Conservation (phyloP, 2,888 invertebrate genomes). For the Lacanobia wlatinum region DNA sequence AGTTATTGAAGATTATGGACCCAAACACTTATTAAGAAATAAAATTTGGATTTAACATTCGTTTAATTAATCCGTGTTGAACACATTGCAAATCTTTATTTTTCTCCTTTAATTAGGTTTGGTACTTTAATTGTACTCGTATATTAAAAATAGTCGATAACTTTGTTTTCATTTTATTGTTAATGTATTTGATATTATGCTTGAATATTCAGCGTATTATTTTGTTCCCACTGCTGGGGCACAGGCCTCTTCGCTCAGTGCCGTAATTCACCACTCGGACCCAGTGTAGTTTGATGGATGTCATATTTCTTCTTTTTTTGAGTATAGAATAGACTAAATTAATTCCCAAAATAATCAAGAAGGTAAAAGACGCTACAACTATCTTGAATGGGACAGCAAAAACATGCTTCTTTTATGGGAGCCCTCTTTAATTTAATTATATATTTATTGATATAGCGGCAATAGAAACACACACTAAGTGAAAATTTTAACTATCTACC, state of each 20-base stretch:
- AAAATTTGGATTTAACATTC: no score
- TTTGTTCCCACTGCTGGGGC: background rate
- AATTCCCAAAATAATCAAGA: no score
- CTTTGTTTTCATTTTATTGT: background rate
- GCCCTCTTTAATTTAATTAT: no score
- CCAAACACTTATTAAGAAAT: no score
- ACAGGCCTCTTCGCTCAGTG: background rate
- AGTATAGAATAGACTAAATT: no score
- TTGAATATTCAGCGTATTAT: background rate
- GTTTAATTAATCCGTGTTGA: no score
- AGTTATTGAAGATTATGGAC: conserved; percentile 25
- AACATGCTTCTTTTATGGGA: no score
- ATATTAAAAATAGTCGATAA: background rate
- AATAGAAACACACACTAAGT: no score
- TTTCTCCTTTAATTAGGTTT: background rate
- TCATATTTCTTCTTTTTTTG: background rate
- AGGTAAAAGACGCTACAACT: no score
- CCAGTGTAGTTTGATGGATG: background rate
- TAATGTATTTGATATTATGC: background rate
- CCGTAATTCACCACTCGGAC: background rate
- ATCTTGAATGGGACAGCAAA: no score
- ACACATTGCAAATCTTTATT: background rate
- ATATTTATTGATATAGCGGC: no score
- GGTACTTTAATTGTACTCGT: background rate
- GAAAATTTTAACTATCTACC: no score